Percentiles rank a stretch among this genome's conserved stretches.
Conservation (phyloP, 1,140 invertebrate genomes). For the Heliothis subflexa region DNA sequence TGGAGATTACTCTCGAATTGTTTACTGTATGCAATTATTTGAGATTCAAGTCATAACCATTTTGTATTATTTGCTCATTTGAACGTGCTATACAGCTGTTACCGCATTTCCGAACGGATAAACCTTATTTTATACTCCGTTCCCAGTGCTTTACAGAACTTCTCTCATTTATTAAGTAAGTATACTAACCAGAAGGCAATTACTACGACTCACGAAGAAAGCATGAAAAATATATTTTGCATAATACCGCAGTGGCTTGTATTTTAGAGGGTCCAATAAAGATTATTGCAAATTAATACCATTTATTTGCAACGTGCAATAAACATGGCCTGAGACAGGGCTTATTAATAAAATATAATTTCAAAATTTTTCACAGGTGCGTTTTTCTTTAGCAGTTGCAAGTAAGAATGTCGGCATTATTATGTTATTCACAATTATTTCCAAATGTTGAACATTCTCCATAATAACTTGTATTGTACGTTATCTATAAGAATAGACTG, state of each 20-base stretch:
- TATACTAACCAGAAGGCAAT: neutral
- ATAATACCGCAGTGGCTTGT: no score
- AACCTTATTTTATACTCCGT: neutral
- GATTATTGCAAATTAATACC: no score
- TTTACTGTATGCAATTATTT: slow-evolving; percentile 23
- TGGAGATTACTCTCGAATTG: slow-evolving; percentile 19
- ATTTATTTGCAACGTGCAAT: neutral
- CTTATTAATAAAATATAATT: neutral
- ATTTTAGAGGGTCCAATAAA: no score
- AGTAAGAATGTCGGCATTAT: slow-evolving; percentile 16
- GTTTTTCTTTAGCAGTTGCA: slow-evolving; percentile 35
- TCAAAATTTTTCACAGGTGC: neutral
- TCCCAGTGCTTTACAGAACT: neutral
- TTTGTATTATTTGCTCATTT: slow-evolving; percentile 24
- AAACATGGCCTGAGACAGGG: neutral
- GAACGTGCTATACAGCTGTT: slow-evolving; percentile 26
- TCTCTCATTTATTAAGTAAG: neutral
- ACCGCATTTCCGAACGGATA: neutral
- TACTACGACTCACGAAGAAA: neutral
- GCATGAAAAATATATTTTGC: no score
- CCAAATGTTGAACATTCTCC: slow-evolving; percentile 30
- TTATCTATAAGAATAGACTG: slow-evolving; percentile 59
- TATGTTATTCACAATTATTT: slow-evolving; percentile 31
- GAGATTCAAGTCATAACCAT: slow-evolving; percentile 7
- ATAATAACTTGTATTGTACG: slow-evolving; percentile 38